These are phyloP conservation scores for Crocuta crocuta DNA, from an alignment of 2,113 vertebrate genomes.

Conservation along the genomic window DNA sequence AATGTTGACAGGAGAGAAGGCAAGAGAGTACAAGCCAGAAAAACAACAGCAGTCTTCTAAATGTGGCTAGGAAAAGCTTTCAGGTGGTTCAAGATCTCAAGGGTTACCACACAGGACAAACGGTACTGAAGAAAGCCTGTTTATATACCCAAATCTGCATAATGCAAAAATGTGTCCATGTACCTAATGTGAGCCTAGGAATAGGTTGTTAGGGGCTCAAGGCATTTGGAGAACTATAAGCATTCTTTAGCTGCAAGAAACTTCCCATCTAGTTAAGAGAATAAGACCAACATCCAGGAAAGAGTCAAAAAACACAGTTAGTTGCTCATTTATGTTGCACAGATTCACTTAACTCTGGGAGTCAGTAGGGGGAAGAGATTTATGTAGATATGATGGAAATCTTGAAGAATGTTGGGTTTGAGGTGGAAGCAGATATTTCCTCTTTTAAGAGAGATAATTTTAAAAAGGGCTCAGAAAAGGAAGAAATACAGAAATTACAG, in stretches of 20 bases:
- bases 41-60: background rate
- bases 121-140: background rate
- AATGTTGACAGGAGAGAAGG: background rate
- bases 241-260: background rate
- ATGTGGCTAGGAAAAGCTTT: background rate
- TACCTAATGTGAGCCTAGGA: background rate
- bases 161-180: background rate
- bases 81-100: background rate
- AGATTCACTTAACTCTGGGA: background rate
- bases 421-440: background rate
- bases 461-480: background rate
- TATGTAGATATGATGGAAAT: background rate
- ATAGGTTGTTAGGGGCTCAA: background rate
- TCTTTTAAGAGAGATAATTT: constrained; percentile 7
- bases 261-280: background rate
- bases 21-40: background rate
- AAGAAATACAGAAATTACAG: constrained; percentile 19
- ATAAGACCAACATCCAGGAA: background rate
- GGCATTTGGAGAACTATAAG: background rate
- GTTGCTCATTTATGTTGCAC: background rate
- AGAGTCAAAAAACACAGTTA: background rate
- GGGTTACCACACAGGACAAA: background rate
- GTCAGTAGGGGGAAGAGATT: background rate
- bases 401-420: background rate
- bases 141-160: background rate